Evolutionary conservation across 2,888 invertebrate genomes (phyloP).

Genomic region (Galerucella pusilla): DNA sequence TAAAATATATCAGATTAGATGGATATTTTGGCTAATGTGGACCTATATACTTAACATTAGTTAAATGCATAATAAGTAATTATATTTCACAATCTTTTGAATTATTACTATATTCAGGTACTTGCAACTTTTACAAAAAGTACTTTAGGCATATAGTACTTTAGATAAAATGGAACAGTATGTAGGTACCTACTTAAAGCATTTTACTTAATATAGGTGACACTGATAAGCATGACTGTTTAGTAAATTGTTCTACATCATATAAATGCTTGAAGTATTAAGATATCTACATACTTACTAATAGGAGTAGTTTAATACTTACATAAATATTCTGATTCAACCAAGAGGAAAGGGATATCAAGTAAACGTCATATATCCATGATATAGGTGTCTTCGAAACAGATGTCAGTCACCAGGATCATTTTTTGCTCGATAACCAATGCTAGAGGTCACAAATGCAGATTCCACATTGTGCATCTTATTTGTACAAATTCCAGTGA

Average conservation of each 20-base stretch:
- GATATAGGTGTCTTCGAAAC: constrained; percentile 51
- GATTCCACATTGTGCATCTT: constrained; percentile 61
- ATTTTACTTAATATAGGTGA: background rate
- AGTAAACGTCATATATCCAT: constrained; percentile 61
- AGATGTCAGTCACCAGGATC: constrained; percentile 73
- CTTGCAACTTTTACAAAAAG: background rate
- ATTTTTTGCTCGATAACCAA: constrained; percentile 63
- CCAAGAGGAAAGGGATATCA: constrained; percentile 54
- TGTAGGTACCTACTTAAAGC: background rate
- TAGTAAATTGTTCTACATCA: background rate
- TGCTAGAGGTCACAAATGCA: constrained; percentile 59
- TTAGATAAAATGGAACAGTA: background rate
- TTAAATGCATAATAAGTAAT: no score
- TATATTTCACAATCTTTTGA: background rate
- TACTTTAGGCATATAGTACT: background rate
- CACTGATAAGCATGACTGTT: background rate
- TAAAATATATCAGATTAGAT: no score
- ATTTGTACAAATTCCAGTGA: constrained; percentile 60
- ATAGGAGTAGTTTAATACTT: constrained; percentile 37
- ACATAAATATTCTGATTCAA: constrained; percentile 45
- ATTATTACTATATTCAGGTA: background rate
- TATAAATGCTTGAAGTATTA: background rate
- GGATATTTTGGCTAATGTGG: no score
- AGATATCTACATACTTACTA: constrained; percentile 1
- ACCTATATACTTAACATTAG: no score